Base-by-base conservation (phyloP, 2,113 vertebrate genomes). In the Alethe diademata region DNA sequence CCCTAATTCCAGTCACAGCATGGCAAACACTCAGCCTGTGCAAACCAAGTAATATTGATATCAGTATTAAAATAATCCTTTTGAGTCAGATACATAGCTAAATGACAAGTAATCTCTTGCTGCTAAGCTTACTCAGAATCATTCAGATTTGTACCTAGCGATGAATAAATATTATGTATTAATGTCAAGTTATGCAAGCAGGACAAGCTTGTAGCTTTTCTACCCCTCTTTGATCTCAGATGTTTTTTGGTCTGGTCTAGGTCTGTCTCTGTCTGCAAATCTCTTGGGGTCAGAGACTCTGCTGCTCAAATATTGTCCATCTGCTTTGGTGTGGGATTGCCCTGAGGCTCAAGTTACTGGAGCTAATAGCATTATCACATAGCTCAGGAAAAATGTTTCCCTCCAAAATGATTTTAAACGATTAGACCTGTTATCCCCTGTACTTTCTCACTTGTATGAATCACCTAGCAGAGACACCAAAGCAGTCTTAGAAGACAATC, bases 31-130 rank as follows among this genome's bases (percentile, higher is more conserved):
- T 89, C 73, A 85, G 45, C 61, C 70, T 93, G 58, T 79, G 61
- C 74, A 91, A 88, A 58, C 58, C 42, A 33, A 71, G 35, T 47
- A 31, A 54, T 91, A 79, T 31, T 88, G 70, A 76, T 75, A 78
- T 31, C 74, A 51, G 58, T 51, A 92, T 94, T 95, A 91, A 90
- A 75, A 89, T 95, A 95, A 91, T 95, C 94, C 74, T 70, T 95
- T 87, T 43, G 51, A 91, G 62, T 70, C 6, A 3, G 38, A 35
- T 65, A 64, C 8, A 4, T 54, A 50, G 78, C 76, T 89, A 89
- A 93, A 94, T 85, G 45, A 76, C 61, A 92, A 75, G 54, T 90
- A 83, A 93, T 88, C 82, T 83, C 74, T 90, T 51, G 58, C 60
- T 86, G 43, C 64, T 91, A 66, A 82, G 64, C 90, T 90, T 66